Evolutionary conservation across 2,888 invertebrate genomes (phyloP), one percentile per base, ranked within the genome.

Genomic region (Unio pictorum): DNA sequence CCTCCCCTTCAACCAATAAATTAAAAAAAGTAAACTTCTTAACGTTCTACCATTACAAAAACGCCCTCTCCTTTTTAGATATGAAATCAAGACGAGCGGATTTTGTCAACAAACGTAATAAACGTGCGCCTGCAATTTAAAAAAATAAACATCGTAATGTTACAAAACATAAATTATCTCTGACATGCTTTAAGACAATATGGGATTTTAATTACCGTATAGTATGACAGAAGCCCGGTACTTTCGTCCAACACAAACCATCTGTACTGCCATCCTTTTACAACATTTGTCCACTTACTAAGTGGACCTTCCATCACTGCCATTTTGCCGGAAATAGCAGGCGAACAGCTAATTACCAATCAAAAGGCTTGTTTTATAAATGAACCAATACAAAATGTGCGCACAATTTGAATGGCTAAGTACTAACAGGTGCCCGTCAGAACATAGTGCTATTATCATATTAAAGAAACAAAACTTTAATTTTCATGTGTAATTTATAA

Each of bases 161-260:
- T 26, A 11, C 15, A 59, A 59, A 26, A 23, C 11, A 5, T 23
- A 59, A 18, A 17, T 2, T 59, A 23, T 18, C 1, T 11, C 23
- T 8, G 11, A 59, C 26, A 59, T 11, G 26, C 26, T 3, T 17
- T 17, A 23, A 59, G 59, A 3, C 11, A 45, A 15, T 45, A 45
- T 45, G 45, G 45, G 15, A 15, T 45, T 45, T 54, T 60, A 74
- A 95, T 93, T 92, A 98, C 98, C 91, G 99, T 99, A 90, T 98
- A 99, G 91, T 99, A 99, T 11, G 98, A 96, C 72, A 99, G 93
- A 75, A 98, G 93, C 67, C 98, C 98, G 83, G 96, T 95, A 91
- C 95, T 96, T 91, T 98, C 97, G 91, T 99, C 98, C 85, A 99
- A 92, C 85, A 99, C 98, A 92, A 99, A 99, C 97, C 98, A 99